A percentile compares a stretch with the other conserved stretches of the same genome.
Evolutionary conservation across 2,113 vertebrate species (phyloP).

Genomic region (Daphoenositta chrysoptera): DNA sequence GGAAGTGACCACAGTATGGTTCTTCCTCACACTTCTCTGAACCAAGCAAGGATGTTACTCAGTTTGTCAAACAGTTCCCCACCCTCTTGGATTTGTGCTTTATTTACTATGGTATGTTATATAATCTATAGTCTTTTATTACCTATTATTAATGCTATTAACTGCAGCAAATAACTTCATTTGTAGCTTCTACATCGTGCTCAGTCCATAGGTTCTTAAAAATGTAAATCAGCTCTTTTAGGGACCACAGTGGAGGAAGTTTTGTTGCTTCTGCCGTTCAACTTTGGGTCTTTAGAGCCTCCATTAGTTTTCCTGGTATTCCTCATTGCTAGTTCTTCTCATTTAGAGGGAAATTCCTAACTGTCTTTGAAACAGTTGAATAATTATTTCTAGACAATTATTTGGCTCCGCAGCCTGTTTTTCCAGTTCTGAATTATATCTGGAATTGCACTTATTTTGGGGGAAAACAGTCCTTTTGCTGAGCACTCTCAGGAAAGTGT

Average conservation of each 20-base stretch:
- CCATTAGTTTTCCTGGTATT: not conserved
- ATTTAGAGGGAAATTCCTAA: not conserved
- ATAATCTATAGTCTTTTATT: not conserved
- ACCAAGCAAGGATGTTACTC: not conserved
- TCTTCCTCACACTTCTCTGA: not conserved
- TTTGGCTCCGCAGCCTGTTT: not conserved
- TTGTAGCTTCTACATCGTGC: rapidly evolving
- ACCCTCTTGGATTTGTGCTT: not conserved
- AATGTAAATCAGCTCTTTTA: not conserved
- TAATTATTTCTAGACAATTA: not conserved
- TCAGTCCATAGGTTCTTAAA: not conserved
- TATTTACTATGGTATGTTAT: not conserved
- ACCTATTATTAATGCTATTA: not conserved
- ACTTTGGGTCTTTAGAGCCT: not conserved
- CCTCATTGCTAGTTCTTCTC: not conserved
- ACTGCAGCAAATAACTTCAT: not conserved
- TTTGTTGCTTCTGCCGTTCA: not conserved
- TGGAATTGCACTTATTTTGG: not conserved
- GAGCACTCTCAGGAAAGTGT: not conserved
- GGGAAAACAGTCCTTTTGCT: not conserved
- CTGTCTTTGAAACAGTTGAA: not conserved
- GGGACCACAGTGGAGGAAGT: not conserved
- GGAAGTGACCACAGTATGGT: not conserved
- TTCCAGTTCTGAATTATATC: not conserved
- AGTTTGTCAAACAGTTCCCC: not conserved